Base-by-base conservation (phyloP, 2,797 vertebrate species). In the Chaetodon trifasciatus region DNA sequence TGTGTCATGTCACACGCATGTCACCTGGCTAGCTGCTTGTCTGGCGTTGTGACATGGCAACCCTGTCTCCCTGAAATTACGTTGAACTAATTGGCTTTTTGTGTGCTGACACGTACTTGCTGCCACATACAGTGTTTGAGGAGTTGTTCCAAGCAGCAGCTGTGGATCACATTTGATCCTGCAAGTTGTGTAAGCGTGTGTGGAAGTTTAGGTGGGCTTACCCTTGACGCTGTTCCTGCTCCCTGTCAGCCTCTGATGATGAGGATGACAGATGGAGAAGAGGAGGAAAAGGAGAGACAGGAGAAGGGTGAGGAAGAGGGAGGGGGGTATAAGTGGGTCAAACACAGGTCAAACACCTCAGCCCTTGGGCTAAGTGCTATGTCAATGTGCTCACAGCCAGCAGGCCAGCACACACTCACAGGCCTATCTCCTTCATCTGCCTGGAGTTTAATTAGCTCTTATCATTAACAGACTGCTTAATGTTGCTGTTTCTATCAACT, bases 341-440 rank as follows among this genome's bases (percentile, higher is more conserved):
- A 90, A 88, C 91, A 89, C 87, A 96, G 96, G 96, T 96, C 95
- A 95, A 89, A 89, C 78, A 91, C 89, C 87, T 91, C 74, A 79
- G 86, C 93, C 93, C 84, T 88, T 85, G 70, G 91, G 93, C 93
- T 94, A 95, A 95, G 91, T 93, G 92, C 88, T 93, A 86, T 39
- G 42, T 70, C 67, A 79, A 40, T 47, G 78, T 24, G 6, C 50
- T 42, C 63, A 63, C 58, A 47, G 93, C 21, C 32, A 6, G 46
- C 46, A 37, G 46, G 28, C 16, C 32, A 50, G 94, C 78, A 70
- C 76, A 91, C 90, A 90, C 92, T 47, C 61, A 56, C 35, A 46
- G 47, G 35, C 90, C 92, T 93, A 95, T 96, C 95, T 94, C 40
- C 70, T 56, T 28, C 49, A 70, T 52, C 74, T 81, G 35, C 15